Base-by-base conservation (phyloP, 2,113 vertebrate genomes). In the Oxyura jamaicensis region DNA sequence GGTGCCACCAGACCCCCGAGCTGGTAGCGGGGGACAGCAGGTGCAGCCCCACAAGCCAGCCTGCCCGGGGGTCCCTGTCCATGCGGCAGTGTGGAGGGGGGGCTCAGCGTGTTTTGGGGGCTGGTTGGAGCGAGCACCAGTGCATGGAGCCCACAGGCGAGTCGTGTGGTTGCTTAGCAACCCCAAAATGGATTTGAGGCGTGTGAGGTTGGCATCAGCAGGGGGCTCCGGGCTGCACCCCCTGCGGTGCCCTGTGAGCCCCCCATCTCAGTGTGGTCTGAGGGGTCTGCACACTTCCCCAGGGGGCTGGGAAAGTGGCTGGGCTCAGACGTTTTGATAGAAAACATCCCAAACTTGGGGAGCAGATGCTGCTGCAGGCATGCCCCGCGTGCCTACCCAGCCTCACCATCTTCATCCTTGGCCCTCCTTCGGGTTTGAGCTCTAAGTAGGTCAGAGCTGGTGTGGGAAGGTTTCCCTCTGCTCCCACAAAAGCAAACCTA, bases 91-190 rank as follows among this genome's bases (percentile, higher is more conserved):
- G 29, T 33, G 29, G 83, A 4, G 44, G 44, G 44, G 56, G 74
- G 66, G 39, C 28, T 4, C 0, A 1, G 72, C 2, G 11, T 13
- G 1, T 86, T 88, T 92, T 6, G 86, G 90, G 82, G 83, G 91
- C 82, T 12, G 35, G 86, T 50, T 55, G 22, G 88, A 87, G 91
- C 63, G 26, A 7, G 71, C 87, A 44, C 48, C 31, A 8, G 76
- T 18, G 10, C 11, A 17, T 31, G 0, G 81, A 93, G 85, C 95
- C 84, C 93, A 94, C 72, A 72, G 93, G 95, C 66, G 18, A 88
- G 23, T 88, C 75, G 0, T 50, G 72, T 25, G 2, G 95, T 96
- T 96, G 95, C 95, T 94, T 96, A 96, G 95, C 95, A 96, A 96
- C 92, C 83, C 90, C 95, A 96, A 95, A 92, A 80, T 11, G 52